Conservation (phyloP, 1,140 invertebrate species). For the Drosophila elegans region DNA sequence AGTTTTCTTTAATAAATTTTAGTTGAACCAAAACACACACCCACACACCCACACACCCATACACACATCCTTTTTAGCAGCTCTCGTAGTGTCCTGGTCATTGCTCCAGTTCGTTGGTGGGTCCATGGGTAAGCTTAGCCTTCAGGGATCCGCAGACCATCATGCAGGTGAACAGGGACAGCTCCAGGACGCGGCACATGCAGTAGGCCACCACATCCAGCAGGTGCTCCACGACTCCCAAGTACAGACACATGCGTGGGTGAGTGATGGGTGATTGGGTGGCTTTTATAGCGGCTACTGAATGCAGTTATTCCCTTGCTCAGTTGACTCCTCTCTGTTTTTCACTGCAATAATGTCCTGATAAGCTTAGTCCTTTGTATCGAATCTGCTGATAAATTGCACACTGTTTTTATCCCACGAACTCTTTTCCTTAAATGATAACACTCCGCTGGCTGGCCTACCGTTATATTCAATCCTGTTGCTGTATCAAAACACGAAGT, state of each 20-base stretch:
- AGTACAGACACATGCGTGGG: slow-evolving; percentile 65
- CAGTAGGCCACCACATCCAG: slow-evolving; percentile 74
- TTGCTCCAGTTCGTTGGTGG: slow-evolving; percentile 40
- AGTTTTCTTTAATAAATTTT: slow-evolving; percentile 36
- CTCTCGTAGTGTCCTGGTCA: slow-evolving; percentile 32
- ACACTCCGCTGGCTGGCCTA: slow-evolving; percentile 7
- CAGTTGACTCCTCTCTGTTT: too few relatives aligned
- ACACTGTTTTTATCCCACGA: slow-evolving; percentile 5
- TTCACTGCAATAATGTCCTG: slow-evolving; percentile 1
- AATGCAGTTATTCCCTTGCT: slow-evolving; percentile 10
- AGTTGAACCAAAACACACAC: slow-evolving; percentile 20
- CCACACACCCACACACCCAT: neutral
- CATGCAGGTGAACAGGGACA: slow-evolving; percentile 68
- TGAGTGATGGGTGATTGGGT: neutral
- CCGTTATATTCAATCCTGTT: slow-evolving; percentile 46
- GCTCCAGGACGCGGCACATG: slow-evolving; percentile 72
- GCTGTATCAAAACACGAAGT: slow-evolving; percentile 33
- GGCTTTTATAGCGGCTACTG: neutral
- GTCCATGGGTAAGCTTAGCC: slow-evolving; percentile 44
- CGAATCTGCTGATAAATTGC: neutral
- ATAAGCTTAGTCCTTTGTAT: neutral
- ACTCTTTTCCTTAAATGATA: slow-evolving; percentile 34
- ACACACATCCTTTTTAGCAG: slow-evolving; percentile 19
- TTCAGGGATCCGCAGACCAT: slow-evolving; percentile 67
- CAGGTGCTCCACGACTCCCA: slow-evolving; percentile 70